phyloP scores from a whole-genome alignment of 1,140 invertebrate genomes.

The Asobara japonica region DNA sequence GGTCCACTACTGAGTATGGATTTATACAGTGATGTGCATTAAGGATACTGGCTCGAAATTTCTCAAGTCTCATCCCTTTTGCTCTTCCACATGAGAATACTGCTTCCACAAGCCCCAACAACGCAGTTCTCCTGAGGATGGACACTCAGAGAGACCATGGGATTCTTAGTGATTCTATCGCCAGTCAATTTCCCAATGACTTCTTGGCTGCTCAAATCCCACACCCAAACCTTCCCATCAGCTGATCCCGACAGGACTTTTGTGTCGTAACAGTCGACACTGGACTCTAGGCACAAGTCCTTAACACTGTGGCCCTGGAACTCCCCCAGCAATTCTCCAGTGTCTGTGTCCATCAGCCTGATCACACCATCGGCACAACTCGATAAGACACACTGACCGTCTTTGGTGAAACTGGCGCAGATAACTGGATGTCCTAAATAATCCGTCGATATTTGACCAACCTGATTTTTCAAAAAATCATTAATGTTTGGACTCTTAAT shows the following conservation, averaged over 20 bases:
- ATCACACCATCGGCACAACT: conserved; percentile 85
- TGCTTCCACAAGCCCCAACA: conserved; percentile 73
- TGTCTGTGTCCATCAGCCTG: conserved; percentile 88
- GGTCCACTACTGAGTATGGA: no score
- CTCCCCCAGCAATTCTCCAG: conserved; percentile 82
- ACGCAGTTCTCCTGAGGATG: conserved; percentile 78
- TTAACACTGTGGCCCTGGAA: conserved; percentile 82
- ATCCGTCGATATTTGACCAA: no score
- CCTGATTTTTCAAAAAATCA: no score
- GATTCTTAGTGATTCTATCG: conserved; percentile 51
- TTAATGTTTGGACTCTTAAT: no score
- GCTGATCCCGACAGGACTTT: conserved; percentile 88
- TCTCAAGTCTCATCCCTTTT: conserved; percentile 8
- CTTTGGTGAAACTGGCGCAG: conserved; percentile 79
- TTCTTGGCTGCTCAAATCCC: conserved; percentile 84
- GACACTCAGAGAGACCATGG: conserved; percentile 71
- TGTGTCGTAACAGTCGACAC: conserved; percentile 82
- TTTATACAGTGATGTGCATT: no score
- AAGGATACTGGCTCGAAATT: no score
- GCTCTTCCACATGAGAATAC: conserved; percentile 73
- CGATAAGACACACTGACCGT: conserved; percentile 87
- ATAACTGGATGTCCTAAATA: conserved; percentile 84
- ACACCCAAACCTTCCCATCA: conserved; percentile 85
- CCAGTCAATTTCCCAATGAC: conserved; percentile 69
- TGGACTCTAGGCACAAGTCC: conserved; percentile 88